These are phyloP conservation scores for Triplophysa siluroides DNA, from an alignment of 2,113 vertebrate genomes.

Conservation along the genomic window DNA sequence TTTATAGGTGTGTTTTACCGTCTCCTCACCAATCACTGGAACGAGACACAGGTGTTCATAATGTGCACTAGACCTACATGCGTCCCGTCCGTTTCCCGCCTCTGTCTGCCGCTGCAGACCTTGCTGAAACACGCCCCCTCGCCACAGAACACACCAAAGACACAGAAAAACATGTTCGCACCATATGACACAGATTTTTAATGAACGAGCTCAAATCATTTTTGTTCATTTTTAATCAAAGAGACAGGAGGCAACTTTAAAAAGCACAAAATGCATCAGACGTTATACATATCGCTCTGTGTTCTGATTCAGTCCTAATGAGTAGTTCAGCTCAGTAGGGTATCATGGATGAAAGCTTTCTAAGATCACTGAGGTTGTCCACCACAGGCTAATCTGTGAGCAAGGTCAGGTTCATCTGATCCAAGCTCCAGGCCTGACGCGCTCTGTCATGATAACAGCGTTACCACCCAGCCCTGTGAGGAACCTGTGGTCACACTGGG, in stretches of 20 bases:
- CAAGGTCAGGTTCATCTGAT: constrained; percentile 23
- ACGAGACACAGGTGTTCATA: too few relatives aligned
- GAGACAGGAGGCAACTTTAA: background rate
- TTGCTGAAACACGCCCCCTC: too few relatives aligned
- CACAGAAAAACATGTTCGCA: too few relatives aligned
- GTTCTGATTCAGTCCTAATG: constrained; percentile 11
- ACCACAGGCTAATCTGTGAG: constrained; percentile 5
- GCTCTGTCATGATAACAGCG: background rate
- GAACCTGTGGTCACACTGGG: background rate
- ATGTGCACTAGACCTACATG: too few relatives aligned
- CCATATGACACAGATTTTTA: too few relatives aligned
- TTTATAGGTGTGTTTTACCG: too few relatives aligned
- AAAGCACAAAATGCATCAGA: background rate
- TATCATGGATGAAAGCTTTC: background rate
- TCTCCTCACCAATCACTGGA: too few relatives aligned
- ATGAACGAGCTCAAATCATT: too few relatives aligned
- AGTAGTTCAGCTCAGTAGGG: background rate
- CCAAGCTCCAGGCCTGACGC: constrained; percentile 1
- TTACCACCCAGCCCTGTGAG: background rate
- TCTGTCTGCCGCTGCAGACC: too few relatives aligned
- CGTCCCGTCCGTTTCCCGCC: too few relatives aligned
- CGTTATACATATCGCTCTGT: background rate
- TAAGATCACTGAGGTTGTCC: background rate
- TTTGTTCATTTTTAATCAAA: too few relatives aligned
- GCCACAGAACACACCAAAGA: too few relatives aligned